Base-by-base conservation (phyloP, 2,888 invertebrate genomes). In the Torymus texanus region DNA sequence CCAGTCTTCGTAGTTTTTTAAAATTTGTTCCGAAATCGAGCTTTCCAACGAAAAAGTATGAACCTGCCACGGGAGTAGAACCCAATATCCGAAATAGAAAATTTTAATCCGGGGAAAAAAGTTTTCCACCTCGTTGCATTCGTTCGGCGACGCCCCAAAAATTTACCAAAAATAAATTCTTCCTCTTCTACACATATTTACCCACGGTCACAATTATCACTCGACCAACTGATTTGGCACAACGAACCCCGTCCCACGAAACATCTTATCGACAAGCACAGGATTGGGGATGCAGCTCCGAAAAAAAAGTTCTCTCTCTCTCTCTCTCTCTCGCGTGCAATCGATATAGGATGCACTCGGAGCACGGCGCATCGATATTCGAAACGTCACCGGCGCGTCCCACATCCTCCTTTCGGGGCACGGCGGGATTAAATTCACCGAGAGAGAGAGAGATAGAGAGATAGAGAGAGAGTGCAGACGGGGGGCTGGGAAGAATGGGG, bases 381-480 rank as follows among this genome's bases (percentile, higher is more conserved):
- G 61, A 74, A 78, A 74, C 63, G 29, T 78, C 72, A 51, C 56
- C 18, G 50, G 55, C 51, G 59, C 66, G 76, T 65, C 68, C 78
- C 29, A 73, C 58, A 62, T 78, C 63, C 50, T 3, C 41, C 41
- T 41, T 41, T 8, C 8, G 14, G 18, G 3, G 41, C 16, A 16
- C 21, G n/a, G 5, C 18, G 8, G 24, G 72, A 66, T 72, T 71
- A 78, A 65, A 71, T 61, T 62, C 58, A 53, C 24, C 5, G n/a
- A 12, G 55, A 51, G 29, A 18, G 16, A 41, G 41, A n/a, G 21
- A 70, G 58, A 14, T n/a, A n/a, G n/a, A 14, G 29, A 10, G 73
- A 51, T 10, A 56, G 29, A 12, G 63, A 18, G 14, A n/a, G 59
- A 70, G 56, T 21, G 51, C 18, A 16, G 10, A 24, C 16, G 24